Base-by-base conservation (phyloP, 2,888 invertebrate species). In the Pandemis cinnamomeana region DNA sequence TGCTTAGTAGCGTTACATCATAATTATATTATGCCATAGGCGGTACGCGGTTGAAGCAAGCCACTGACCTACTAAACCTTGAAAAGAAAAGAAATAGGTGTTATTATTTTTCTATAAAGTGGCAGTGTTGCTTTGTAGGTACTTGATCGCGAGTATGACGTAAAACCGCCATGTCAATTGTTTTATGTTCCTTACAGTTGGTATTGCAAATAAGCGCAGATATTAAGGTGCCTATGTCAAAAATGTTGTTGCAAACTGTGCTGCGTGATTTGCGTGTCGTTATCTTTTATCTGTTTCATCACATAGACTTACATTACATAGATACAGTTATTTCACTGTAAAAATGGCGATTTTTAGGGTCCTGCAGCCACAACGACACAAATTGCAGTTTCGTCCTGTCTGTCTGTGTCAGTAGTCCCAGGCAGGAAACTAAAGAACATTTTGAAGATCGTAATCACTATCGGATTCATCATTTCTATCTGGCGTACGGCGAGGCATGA, bases 31-130 rank as follows among this genome's bases (percentile, higher is more conserved):
- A 75, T 72, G 75, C 69, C 75, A 75, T 72, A 75, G 72, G 71
- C 68, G 60, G 68, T 75, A 64, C 71, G 68, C 73, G 73, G 73
- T 73, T 51, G 73, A 61, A 51, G 66, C 51, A 62, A 74, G 72
- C 75, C 69, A 72, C 68, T 75, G 75, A 75, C 75, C 75, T 69
- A 75, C 75, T 73, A 73, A 70, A 70, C 73, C 73, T 73, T 70
- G 70, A 70, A 73, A 64, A 73, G 64, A 69, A 60, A 69, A 51
- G 11, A 73, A 73, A 69, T 73, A 66, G 51, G 66, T 53, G 58
- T 64, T 64, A 51, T 51, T 66, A 66, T 51, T 27, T 60, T 61
- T 61, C 20, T 66, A 66, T 20, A 51, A 42, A 73, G 44, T 46
- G 51, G 48, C 27, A 27, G 27, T 46, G 41, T 41, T 27, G n/a